Conservation (phyloP, 2,797 vertebrate genomes). For the Phoxinus dragarum region DNA sequence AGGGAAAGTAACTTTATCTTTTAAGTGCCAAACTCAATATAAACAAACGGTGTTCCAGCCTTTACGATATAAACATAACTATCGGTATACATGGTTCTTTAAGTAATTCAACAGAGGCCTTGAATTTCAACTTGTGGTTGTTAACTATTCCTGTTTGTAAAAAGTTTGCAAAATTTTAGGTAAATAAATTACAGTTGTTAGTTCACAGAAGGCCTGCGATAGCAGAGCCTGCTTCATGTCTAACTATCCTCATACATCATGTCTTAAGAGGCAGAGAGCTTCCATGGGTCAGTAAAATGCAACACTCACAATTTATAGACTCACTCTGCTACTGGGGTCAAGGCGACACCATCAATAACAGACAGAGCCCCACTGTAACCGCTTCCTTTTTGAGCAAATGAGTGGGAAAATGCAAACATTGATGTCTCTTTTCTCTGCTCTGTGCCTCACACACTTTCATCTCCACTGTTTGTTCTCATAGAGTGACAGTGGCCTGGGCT, state of each 20-base stretch:
- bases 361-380: slow-evolving; percentile 61
- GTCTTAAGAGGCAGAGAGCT: slow-evolving; percentile 67
- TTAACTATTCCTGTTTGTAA: slow-evolving; percentile 1
- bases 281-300: slow-evolving; percentile 69
- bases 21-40: slow-evolving; percentile 71
- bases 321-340: slow-evolving; percentile 68
- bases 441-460: slow-evolving; percentile 40
- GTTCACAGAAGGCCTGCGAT: slow-evolving; percentile 27
- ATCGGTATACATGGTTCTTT: neutral
- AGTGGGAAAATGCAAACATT: slow-evolving; percentile 19
- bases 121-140: neutral
- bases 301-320: slow-evolving; percentile 73
- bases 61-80: neutral
- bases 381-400: slow-evolving; percentile 11
- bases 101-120: slow-evolving; percentile 13
- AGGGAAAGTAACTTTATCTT: slow-evolving; percentile 71
- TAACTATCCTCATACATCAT: slow-evolving; percentile 67
- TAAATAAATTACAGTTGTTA: slow-evolving; percentile 33
- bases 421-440: slow-evolving; percentile 47
- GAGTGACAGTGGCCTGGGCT: slow-evolving; percentile 58
- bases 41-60: slow-evolving; percentile 60
- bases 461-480: slow-evolving; percentile 51
- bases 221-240: slow-evolving; percentile 62
- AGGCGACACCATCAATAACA: slow-evolving; percentile 67
- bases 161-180: neutral